Percentiles rank a stretch among this genome's conserved stretches.
These are phyloP conservation scores for Macrosoma leucophasiata DNA, from an alignment of 2,888 invertebrate genomes.

Conservation along the genomic window DNA sequence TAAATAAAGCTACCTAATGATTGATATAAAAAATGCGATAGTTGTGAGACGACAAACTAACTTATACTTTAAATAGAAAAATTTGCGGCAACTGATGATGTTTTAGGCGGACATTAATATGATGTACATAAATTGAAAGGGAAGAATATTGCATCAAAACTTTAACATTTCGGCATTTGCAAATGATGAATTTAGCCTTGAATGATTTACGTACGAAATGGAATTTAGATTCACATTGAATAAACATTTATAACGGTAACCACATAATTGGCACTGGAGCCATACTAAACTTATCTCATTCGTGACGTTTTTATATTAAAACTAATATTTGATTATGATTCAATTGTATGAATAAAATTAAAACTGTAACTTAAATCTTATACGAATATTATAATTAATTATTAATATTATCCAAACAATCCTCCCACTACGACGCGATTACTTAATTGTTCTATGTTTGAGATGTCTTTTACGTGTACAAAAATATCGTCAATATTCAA, in stretches of 20 bases:
- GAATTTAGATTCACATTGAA: constrained; percentile 17
- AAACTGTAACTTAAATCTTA: constrained; percentile 15
- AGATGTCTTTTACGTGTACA: constrained; percentile 61
- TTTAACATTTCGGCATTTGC: no score
- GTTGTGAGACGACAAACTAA: no score
- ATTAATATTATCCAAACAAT: no score
- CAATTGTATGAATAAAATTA: constrained; percentile 18
- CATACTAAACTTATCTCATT: constrained; percentile 34
- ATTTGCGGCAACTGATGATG: constrained; percentile 19
- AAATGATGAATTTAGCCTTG: neutral
- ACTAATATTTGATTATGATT: constrained; percentile 51
- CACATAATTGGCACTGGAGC: constrained; percentile 44
- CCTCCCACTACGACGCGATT: no score
- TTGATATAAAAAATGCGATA: no score
- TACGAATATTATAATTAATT: no score
- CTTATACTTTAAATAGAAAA: constrained; percentile 28
- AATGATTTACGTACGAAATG: constrained; percentile 5
- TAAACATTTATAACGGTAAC: constrained; percentile 43
- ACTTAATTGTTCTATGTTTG: constrained; percentile 29
- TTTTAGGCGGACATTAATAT: constrained; percentile 19
- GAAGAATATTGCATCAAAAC: no score
- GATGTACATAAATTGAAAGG: no score
- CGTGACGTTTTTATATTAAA: constrained; percentile 47
- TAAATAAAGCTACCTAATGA: no score
- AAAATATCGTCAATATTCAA: constrained; percentile 57